Conservation (phyloP, 2,113 vertebrate genomes). For the Rattus norvegicus region DNA sequence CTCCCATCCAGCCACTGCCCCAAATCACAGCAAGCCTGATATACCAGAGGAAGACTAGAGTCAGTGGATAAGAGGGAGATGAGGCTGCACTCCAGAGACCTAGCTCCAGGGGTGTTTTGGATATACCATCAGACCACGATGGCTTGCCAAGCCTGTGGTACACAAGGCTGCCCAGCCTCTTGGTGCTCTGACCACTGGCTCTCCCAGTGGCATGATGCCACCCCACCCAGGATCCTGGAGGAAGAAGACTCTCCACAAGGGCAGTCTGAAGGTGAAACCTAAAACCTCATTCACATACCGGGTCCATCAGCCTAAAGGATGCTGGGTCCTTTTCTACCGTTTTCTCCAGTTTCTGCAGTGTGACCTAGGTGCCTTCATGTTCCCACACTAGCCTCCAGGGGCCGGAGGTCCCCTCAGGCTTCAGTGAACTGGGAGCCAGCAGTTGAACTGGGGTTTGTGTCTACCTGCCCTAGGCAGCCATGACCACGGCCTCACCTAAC, state of each 20-base stretch:
- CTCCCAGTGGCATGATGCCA: too few species aligned
- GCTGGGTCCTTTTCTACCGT: background rate
- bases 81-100: too few species aligned
- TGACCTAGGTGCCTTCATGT: background rate
- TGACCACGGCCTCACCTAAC: background rate
- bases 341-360: background rate
- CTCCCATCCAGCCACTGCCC: background rate
- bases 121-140: too few species aligned
- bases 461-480: background rate
- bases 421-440: background rate
- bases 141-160: background rate
- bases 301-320: background rate
- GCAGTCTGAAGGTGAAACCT: background rate
- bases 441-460: background rate
- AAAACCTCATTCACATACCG: background rate
- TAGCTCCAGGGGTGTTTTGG: too few species aligned
- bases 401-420: background rate
- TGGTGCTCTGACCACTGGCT: background rate
- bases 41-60: background rate
- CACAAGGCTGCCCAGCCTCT: background rate
- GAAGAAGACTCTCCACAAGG: background rate
- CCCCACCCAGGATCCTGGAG: background rate
- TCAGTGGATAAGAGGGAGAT: too few species aligned
- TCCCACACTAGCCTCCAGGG: background rate
- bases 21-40: rapidly evolving